A percentile compares a stretch with the other conserved stretches of the same genome.
Conservation (phyloP, 2,113 vertebrate genomes). For the Chloroceryle aenea region DNA sequence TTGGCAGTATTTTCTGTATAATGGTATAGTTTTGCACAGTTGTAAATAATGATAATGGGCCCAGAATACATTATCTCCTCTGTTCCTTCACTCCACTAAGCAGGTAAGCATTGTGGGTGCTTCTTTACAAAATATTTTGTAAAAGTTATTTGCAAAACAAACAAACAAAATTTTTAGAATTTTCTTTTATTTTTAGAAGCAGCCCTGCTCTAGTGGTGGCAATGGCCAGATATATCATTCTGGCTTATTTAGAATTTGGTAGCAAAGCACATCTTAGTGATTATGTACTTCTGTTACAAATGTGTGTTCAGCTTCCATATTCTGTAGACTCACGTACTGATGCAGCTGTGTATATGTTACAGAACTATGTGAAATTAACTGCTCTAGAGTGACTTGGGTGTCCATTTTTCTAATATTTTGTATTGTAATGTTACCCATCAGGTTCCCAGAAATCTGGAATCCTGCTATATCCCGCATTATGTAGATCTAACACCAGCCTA, state of each 20-base stretch:
- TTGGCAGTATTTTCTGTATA: background rate
- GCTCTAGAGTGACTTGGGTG: background rate
- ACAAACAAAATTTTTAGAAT: background rate
- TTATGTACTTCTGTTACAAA: background rate
- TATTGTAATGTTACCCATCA: background rate
- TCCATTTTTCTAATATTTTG: background rate
- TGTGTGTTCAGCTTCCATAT: background rate
- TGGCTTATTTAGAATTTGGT: background rate
- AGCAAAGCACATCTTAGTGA: background rate
- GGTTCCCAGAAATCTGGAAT: background rate
- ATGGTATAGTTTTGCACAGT: background rate
- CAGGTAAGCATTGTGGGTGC: background rate
- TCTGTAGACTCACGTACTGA: background rate
- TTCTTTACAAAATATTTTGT: background rate
- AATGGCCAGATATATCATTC: background rate
- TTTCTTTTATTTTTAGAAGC: background rate
- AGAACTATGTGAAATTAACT: background rate
- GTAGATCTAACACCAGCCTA: background rate
- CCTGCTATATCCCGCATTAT: background rate
- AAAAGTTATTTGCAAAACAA: background rate
- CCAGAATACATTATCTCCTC: background rate
- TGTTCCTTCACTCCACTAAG: background rate
- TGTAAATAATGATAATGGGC: background rate
- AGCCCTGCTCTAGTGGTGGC: background rate
- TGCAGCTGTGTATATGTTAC: background rate